Percentiles rank a stretch among this genome's conserved stretches.
Conservation (phyloP, 2,797 vertebrate genomes). For the Agapornis canus region DNA sequence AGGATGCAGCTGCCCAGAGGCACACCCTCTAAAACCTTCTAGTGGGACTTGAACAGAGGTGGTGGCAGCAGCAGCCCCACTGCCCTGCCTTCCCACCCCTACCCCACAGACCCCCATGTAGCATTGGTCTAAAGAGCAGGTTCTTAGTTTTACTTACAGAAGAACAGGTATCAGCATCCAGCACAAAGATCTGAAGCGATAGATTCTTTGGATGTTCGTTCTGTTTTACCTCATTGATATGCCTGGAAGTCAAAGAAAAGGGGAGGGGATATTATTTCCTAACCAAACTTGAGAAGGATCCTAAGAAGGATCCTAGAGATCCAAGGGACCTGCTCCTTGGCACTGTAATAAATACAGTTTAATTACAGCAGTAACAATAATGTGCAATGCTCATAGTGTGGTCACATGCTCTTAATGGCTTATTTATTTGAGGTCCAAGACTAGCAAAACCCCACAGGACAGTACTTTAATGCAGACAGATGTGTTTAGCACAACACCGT, state of each 20-base stretch:
- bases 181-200: constrained; percentile 68
- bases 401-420: neutral
- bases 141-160: constrained; percentile 63
- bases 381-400: neutral
- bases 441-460: neutral
- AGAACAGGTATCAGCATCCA: constrained; percentile 64
- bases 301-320: neutral
- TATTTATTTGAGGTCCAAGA: neutral
- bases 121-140: neutral
- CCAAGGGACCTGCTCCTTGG: neutral
- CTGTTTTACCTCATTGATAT: constrained; percentile 75
- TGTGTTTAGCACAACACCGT: neutral
- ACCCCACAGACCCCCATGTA: neutral
- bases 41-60: neutral
- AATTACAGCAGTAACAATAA: neutral
- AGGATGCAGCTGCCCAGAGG: neutral
- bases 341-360: neutral
- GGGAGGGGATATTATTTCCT: neutral
- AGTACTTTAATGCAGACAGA: neutral
- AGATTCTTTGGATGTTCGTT: constrained; percentile 67
- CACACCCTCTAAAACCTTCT: neutral
- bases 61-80: neutral
- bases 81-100: neutral
- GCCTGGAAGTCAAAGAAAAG: constrained; percentile 68
- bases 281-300: neutral